phyloP scores from a whole-genome alignment of 2,113 vertebrate genomes.

The Lepidothrix coronata region DNA sequence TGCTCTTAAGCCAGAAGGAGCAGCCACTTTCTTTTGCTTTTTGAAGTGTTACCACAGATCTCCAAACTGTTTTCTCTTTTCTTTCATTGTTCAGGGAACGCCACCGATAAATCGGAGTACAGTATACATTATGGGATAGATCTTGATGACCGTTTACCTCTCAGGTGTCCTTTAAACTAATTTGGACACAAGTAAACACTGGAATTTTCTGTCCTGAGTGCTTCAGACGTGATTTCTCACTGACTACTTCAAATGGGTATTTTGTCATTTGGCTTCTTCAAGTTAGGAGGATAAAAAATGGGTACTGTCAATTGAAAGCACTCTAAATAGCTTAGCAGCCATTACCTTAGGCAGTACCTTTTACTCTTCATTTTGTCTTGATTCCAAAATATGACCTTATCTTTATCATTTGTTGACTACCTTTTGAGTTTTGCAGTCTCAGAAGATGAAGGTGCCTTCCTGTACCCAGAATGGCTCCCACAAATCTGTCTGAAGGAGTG shows the following conservation, averaged over 20 bases:
- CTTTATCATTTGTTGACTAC: background rate
- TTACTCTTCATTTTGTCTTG: conserved; percentile 30
- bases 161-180: background rate
- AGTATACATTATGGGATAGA: background rate
- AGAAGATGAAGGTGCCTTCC: background rate
- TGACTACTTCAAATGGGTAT: conserved; percentile 6
- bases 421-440: conserved; percentile 2
- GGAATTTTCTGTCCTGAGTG: conserved; percentile 9
- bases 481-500: background rate
- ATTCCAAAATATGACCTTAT: conserved; percentile 23
- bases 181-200: conserved; percentile 4
- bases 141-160: background rate
- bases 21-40: background rate
- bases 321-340: conserved; percentile 27
- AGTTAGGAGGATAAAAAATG: conserved; percentile 32
- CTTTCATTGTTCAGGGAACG: background rate
- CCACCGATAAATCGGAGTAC: background rate
- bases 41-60: background rate
- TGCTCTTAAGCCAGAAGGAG: background rate
- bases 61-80: background rate
- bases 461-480: background rate
- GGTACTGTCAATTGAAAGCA: background rate
- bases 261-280: conserved; percentile 31
- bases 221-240: conserved; percentile 1
- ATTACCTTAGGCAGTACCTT: conserved; percentile 16